Percentiles rank a stretch among this genome's conserved stretches.
Conservation (phyloP, 2,113 vertebrate genomes). For the Ranitomeya imitator region DNA sequence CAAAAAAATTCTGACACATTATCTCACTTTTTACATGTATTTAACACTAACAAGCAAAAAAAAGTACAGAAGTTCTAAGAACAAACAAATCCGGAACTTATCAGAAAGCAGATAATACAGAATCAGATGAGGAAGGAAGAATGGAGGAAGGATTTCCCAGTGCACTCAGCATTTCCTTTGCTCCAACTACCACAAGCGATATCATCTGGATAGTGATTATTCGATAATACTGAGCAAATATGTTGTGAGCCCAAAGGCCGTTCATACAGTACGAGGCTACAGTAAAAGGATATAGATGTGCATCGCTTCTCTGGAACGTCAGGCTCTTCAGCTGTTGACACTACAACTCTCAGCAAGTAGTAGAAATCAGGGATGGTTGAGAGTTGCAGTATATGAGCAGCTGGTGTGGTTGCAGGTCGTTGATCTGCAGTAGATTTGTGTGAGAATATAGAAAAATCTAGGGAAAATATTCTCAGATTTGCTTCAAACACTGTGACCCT, state of each 20-base stretch:
- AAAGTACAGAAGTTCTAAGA: not conserved
- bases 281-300: too few relatives aligned
- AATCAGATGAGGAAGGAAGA: conserved; percentile 20
- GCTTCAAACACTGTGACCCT: conserved; percentile 56
- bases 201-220: not conserved
- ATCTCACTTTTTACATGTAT: too few relatives aligned
- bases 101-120: not conserved
- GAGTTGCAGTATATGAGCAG: not conserved
- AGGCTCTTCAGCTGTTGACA: not conserved
- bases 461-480: not conserved
- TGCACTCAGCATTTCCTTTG: conserved; percentile 7
- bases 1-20: too few relatives aligned
- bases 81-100: not conserved
- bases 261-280: too few relatives aligned
- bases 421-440: not conserved
- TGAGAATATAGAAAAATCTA: not conserved
- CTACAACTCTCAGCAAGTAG: not conserved
- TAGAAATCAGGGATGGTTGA: not conserved
- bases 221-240: too few relatives aligned
- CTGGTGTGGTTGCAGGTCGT: not conserved
- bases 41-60: too few relatives aligned
- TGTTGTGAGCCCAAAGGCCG: too few relatives aligned
- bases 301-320: too few relatives aligned
- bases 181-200: not conserved
- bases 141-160: not conserved